phyloP scores from a whole-genome alignment of 2,888 invertebrate species.

The Eurytoma californica region DNA sequence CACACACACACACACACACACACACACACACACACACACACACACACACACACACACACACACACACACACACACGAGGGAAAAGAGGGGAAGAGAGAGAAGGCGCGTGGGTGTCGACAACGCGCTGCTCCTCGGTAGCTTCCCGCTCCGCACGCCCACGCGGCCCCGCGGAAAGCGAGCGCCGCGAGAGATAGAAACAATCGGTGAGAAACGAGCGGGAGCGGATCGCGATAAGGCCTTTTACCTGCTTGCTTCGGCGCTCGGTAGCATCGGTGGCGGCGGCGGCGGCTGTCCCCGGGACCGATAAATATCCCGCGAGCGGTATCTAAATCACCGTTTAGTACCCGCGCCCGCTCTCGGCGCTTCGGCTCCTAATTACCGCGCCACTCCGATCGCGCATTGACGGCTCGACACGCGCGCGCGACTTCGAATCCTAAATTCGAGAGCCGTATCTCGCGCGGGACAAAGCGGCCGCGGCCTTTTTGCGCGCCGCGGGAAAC shows the following conservation, averaged over 20 bases:
- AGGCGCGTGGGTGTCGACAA: not conserved
- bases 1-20: too few species aligned
- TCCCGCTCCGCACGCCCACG: too few species aligned
- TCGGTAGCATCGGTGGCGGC: not conserved
- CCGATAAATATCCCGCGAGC: constrained; percentile 55
- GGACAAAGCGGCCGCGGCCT: too few species aligned
- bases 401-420: not conserved
- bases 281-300: not conserved
- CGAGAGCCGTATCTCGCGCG: not conserved
- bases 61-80: too few species aligned
- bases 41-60: too few species aligned
- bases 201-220: constrained; percentile 52
- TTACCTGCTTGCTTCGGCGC: constrained; percentile 35
- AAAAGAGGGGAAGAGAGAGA: not conserved
- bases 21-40: too few species aligned
- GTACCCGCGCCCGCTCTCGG: constrained; percentile 29
- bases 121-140: constrained; percentile 16
- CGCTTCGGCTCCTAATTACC: constrained; percentile 23
- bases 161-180: not conserved
- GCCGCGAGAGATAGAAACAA: constrained; percentile 53
- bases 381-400: not conserved
- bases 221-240: constrained; percentile 59
- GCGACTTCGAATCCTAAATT: not conserved
- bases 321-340: constrained; percentile 56
- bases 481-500: not conserved